Base-by-base conservation (phyloP, 2,888 invertebrate genomes). In the Acleris emargana region DNA sequence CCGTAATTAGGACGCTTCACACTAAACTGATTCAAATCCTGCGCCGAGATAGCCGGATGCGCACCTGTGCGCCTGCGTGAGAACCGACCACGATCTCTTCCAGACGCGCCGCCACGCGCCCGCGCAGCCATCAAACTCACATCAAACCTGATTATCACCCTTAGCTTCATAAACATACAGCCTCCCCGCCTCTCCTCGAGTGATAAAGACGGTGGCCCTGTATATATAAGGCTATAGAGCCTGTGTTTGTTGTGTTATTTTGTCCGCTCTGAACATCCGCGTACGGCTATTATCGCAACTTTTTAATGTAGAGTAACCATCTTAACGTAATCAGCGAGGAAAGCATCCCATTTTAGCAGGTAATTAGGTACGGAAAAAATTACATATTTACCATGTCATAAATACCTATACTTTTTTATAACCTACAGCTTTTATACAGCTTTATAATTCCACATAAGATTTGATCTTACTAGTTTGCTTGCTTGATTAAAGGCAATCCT, bases 211-310 rank as follows among this genome's bases (percentile, higher is more conserved):
- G 16, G 20, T 60, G 67, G 68, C 63, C 47, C 22, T 62, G 62
- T 71, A 68, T 71, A 72, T 78, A 76, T 80, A 82, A 81, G 83
- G 81, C 81, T 80, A 78, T 84, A 87, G 79, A 82, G 78, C 79
- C 78, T 79, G 76, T 77, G 83, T 85, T 87, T 90, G 87, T 88
- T 86, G 85, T 86, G 86, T 89, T 89, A 89, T 90, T 89, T 89
- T 87, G 87, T 89, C 84, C 81, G 88, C 85, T 87, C 84, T 84
- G 87, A 86, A 86, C 86, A 87, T 90, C 87, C 89, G 87, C 81
- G 85, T 81, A 77, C 73, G 79, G 79, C 81, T 87, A 88, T 87
- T 88, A 88, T 83, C 79, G 84, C 86, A 83, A 84, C 81, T 86
- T 87, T 88, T 88, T 87, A 82, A 70, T 7, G n/a, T 45, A 17